These are phyloP conservation scores for Nematolebias whitei DNA, from an alignment of 2,113 vertebrate genomes.

Conservation along the genomic window DNA sequence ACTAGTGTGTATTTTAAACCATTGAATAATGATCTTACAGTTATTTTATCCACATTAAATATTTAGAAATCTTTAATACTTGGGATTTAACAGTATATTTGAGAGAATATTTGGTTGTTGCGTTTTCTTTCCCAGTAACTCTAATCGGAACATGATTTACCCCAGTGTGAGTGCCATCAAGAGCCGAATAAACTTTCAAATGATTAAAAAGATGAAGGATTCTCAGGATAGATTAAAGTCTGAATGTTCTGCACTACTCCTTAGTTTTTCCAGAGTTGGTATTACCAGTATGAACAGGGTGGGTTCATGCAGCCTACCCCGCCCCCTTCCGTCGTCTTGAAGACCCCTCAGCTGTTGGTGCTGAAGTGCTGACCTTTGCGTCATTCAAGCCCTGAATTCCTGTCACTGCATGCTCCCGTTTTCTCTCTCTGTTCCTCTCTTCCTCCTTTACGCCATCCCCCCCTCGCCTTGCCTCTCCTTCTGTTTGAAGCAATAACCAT, in stretches of 20 bases:
- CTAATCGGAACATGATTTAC: too few species aligned
- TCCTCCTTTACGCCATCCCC: background rate
- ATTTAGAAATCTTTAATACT: too few species aligned
- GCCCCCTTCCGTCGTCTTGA: conserved; percentile 55
- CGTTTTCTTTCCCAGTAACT: too few species aligned
- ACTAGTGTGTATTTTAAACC: too few species aligned
- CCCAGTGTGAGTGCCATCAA: too few species aligned
- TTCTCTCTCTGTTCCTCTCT: conserved; percentile 5
- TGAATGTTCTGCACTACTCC: background rate
- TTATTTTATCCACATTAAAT: too few species aligned
- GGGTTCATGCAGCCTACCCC: conserved; percentile 11
- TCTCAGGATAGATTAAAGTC: background rate
- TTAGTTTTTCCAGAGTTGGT: background rate
- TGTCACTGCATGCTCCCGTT: conserved; percentile 8
- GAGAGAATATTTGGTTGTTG: too few species aligned
- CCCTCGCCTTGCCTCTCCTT: conserved; percentile 2
- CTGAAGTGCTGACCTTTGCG: conserved; percentile 84
- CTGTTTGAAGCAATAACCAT: background rate
- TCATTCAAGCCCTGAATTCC: conserved; percentile 81
- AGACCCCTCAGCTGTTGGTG: conserved; percentile 88
- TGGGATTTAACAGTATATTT: too few species aligned
- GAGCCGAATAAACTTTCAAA: too few species aligned
- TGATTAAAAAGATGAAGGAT: too few species aligned
- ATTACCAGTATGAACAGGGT: background rate
- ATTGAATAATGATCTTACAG: too few species aligned